A percentile compares a stretch with the other conserved stretches of the same genome.
Evolutionary conservation across 2,113 vertebrate genomes (phyloP).

Genomic region (Tiliqua scincoides): DNA sequence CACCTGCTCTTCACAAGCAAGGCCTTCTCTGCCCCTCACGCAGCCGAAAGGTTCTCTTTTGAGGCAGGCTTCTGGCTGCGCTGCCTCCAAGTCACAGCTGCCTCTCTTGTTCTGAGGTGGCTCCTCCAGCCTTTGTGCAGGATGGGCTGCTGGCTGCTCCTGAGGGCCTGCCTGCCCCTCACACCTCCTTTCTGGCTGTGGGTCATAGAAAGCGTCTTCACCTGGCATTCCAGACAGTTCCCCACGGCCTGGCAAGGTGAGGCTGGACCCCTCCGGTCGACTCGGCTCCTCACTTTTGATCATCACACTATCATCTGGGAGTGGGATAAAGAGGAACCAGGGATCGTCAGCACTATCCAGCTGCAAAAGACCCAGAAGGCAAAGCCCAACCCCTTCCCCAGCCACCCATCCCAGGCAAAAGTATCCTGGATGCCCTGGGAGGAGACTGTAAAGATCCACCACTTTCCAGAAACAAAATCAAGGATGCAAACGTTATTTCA

Average conservation of each 20-base stretch:
- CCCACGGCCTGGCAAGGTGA: neutral
- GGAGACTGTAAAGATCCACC: too few relatives aligned
- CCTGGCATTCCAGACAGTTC: neutral
- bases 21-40: neutral
- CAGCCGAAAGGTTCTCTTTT: neutral
- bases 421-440: neutral
- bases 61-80: neutral
- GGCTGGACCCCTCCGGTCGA: neutral
- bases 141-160: neutral
- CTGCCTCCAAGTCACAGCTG: fast-evolving
- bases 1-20: neutral
- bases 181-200: neutral
- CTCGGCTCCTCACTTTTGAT: neutral
- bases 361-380: neutral
- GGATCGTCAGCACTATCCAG: neutral
- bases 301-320: neutral
- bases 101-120: neutral
- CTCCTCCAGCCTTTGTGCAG: neutral
- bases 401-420: neutral
- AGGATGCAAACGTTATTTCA: too few relatives aligned
- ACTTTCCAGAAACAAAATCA: too few relatives aligned
- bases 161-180: neutral
- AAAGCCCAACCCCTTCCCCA: too few relatives aligned
- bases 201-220: neutral
- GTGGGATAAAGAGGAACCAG: neutral